Conservation (phyloP, 2,113 vertebrate genomes). For the Pungitius pungitius region DNA sequence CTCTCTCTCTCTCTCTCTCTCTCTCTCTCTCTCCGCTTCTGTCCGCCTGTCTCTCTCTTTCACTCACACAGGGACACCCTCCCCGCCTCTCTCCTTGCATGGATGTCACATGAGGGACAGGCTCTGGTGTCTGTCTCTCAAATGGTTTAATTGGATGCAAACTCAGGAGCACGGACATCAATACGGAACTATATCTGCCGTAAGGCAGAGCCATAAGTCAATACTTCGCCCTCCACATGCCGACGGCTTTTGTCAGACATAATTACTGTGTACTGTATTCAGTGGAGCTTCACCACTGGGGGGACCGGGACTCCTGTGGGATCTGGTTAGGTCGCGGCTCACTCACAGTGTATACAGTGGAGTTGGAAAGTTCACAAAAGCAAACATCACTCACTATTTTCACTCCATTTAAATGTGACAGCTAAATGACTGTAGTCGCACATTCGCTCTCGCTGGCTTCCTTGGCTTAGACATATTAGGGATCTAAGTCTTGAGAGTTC, state of each 20-base stretch:
- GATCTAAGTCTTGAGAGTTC: background rate
- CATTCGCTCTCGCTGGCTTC: constrained; percentile 31
- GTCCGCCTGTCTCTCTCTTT: constrained; percentile 35
- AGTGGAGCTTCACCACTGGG: constrained; percentile 71
- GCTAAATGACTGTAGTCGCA: constrained; percentile 56
- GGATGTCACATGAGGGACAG: constrained; percentile 72
- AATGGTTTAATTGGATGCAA: constrained; percentile 83
- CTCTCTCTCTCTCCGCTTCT: constrained; percentile 9
- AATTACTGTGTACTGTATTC: constrained; percentile 81
- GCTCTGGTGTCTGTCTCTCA: constrained; percentile 78
- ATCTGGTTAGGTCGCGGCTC: constrained; percentile 77
- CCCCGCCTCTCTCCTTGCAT: constrained; percentile 47
- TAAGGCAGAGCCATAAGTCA: constrained; percentile 78
- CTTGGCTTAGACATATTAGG: constrained; percentile 6
- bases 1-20: constrained; percentile 8
- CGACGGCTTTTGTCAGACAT: constrained; percentile 71
- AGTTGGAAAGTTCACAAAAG: constrained; percentile 71
- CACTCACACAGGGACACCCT: constrained; percentile 43
- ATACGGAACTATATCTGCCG: constrained; percentile 78
- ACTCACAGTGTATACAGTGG: constrained; percentile 65
- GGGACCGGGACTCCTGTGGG: constrained; percentile 73
- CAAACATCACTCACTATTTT: constrained; percentile 65
- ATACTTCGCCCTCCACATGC: constrained; percentile 66
- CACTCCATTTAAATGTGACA: constrained; percentile 56
- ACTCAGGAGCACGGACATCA: constrained; percentile 75